Evolutionary conservation across 2,113 vertebrate species (phyloP).

Genomic region (Lonchura striata): DNA sequence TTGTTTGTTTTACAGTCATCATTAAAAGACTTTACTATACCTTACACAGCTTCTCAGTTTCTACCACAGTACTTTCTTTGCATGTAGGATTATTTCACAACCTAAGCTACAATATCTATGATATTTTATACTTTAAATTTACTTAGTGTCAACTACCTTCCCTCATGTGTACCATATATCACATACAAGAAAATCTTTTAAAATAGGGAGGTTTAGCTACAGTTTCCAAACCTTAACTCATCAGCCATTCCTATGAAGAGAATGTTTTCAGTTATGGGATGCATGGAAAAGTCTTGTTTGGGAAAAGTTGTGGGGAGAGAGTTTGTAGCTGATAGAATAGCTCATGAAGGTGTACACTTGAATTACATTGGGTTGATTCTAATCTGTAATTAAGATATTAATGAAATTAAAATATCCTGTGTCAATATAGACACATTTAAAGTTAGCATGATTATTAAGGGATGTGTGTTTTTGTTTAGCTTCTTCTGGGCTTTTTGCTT

Average conservation of each 20-base stretch:
- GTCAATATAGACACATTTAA: background rate
- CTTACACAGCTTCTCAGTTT: background rate
- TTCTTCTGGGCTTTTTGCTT: accelerated
- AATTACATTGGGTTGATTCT: background rate
- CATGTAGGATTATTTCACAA: background rate
- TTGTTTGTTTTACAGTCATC: background rate
- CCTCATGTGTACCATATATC: background rate
- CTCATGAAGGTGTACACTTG: background rate
- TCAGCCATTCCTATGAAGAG: background rate
- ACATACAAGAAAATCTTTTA: background rate
- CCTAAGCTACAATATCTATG: background rate
- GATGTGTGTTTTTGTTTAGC: background rate
- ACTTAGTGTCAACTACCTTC: background rate
- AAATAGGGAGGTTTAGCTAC: background rate
- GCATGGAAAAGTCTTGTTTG: background rate
- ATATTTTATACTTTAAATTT: background rate
- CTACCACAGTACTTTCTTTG: background rate
- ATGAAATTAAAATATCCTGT: background rate
- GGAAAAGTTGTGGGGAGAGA: background rate
- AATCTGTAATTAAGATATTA: background rate
- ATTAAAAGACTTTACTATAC: background rate
- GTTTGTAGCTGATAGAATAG: background rate
- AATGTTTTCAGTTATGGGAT: background rate
- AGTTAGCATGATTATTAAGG: background rate
- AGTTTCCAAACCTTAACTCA: background rate